phyloP scores from a whole-genome alignment of 2,797 vertebrate species.

The Myotis planiceps region DNA sequence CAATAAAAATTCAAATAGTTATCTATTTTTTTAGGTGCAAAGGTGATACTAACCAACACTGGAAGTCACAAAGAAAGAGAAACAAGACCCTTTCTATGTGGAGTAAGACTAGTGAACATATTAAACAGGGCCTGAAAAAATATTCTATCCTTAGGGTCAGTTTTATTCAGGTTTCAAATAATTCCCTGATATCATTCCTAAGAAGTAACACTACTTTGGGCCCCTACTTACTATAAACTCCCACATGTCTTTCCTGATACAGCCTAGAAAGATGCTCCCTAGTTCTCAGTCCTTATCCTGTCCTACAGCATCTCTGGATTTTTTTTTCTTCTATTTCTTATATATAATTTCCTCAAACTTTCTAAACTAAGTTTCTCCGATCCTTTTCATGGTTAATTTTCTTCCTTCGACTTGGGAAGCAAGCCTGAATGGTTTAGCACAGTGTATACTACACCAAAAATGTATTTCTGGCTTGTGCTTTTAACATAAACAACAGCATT shows the following conservation, averaged over 20 bases:
- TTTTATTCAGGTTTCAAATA: slow-evolving; percentile 12
- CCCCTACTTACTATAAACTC: not conserved
- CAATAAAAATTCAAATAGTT: slow-evolving; percentile 12
- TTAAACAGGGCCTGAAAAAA: not conserved
- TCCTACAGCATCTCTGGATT: not conserved
- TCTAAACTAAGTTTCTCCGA: slow-evolving; percentile 9
- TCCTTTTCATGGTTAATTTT: not conserved
- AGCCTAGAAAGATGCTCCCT: not conserved
- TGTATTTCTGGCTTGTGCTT: slow-evolving; percentile 20
- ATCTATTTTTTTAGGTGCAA: not conserved
- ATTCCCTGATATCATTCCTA: not conserved
- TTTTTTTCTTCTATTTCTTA: not conserved
- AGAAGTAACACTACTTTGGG: not conserved
- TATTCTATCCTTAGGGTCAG: not conserved
- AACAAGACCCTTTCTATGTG: not conserved
- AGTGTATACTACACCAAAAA: not conserved
- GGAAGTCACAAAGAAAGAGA: not conserved
- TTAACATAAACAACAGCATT: slow-evolving; percentile 30
- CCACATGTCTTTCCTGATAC: not conserved
- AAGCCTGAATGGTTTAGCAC: not conserved
- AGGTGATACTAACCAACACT: not conserved
- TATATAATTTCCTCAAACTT: not conserved
- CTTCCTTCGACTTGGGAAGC: slow-evolving; percentile 23
- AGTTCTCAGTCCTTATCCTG: not conserved
- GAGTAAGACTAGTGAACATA: not conserved